Evolutionary conservation across 2,113 vertebrate species (phyloP).

Genomic region (Seriola aureovittata): DNA sequence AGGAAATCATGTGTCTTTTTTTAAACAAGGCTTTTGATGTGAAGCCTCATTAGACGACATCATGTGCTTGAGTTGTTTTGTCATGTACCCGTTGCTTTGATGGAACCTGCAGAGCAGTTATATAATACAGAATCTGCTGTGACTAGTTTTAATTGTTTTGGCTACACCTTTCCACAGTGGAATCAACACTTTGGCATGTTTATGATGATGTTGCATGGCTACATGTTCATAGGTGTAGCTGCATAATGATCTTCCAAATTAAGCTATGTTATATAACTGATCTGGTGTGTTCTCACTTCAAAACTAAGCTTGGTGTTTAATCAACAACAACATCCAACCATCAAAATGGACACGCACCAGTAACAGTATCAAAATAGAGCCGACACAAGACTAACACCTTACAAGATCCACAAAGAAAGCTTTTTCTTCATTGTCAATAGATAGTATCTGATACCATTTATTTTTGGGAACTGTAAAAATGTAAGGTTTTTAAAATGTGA

Average conservation of each 20-base stretch:
- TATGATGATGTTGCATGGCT: neutral
- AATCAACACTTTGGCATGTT: neutral
- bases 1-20: neutral
- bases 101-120: neutral
- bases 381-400: no score
- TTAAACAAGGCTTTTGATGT: neutral
- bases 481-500: neutral
- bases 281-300: no score
- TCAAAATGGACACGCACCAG: neutral
- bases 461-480: no score
- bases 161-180: neutral
- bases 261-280: neutral
- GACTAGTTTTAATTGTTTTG: constrained; percentile 30
- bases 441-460: no score
- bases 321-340: constrained; percentile 17
- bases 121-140: neutral
- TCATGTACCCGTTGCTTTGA: constrained; percentile 1
- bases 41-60: neutral
- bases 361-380: no score
- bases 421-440: no score
- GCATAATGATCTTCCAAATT: neutral
- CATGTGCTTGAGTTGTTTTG: neutral
- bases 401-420: no score
- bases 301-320: neutral
- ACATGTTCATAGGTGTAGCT: neutral